Base-by-base conservation (phyloP, 64 coral and sea anemone genomes). In the Dendronephthya gigantea region DNA sequence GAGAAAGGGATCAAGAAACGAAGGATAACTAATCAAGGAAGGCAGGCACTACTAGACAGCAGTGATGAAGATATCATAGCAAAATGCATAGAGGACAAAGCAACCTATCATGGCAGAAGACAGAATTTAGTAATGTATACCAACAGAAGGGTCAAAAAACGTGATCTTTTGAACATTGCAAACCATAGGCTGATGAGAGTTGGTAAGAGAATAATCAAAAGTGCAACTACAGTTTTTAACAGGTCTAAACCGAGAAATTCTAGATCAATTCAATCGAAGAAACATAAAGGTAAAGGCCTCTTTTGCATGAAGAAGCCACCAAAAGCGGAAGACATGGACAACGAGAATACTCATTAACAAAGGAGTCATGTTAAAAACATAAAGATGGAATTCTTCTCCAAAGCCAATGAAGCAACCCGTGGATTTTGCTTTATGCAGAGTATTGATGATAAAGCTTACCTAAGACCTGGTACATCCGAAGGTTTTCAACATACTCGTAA, bases 401-500 rank as follows among this genome's bases (percentile, higher is more conserved):
- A 48, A 84, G 83, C n/a, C 10, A 22, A 48, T 28, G 83, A 45
- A 84, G 83, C 50, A 50, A 51, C 49, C 32, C 30, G 9, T n/a
- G 9, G 68, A 32, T 55, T 39, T 56, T 62, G 31, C 62, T 68
- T 86, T 86, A 65, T 86, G 17, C 31, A 56, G n/a, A 86, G 85
- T n/a, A 86, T 56, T 16, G 55, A 86, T 86, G 85, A 86, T 41
- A 86, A 86, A 65, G 59, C 85, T 7, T 86, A 86, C 39, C 34
- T 86, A 15, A 14, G 85, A n/a, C 85, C 85, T 38, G 85, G 85
- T 4, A 68, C 85, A 35, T 68, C 29, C 39, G 84, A 66, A 40
- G 85, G 85, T 40, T 86, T 86, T 86, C 47, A 50, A 19, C 35
- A 85, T 65, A 19, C 39, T 32, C 58, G 52, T 5, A 66, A 30